Conservation (phyloP, 2,113 vertebrate genomes). For the Semicossyphus pulcher region DNA sequence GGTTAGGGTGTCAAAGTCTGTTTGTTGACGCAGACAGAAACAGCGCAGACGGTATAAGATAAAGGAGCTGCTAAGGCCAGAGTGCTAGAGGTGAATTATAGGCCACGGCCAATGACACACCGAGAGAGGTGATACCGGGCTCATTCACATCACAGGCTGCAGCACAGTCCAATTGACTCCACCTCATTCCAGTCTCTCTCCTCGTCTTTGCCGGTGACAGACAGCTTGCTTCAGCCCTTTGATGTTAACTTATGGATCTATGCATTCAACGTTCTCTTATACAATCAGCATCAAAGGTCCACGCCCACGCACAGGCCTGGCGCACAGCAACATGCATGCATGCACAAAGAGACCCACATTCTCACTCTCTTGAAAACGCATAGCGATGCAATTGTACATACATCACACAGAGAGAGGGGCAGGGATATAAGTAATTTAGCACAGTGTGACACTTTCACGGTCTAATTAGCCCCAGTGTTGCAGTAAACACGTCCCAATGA, state of each 20-base stretch:
- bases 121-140: constrained; percentile 37
- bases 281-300: constrained; percentile 61
- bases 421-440: constrained; percentile 75
- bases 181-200: not conserved
- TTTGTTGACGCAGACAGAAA: too few species aligned
- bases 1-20: too few species aligned
- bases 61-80: not conserved
- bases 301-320: constrained; percentile 45
- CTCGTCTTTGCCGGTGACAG: not conserved
- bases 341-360: constrained; percentile 27
- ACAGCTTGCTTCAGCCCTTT: constrained; percentile 30
- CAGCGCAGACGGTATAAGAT: too few species aligned
- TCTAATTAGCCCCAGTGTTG: constrained; percentile 77
- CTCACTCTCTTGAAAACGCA: constrained; percentile 20
- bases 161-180: constrained; percentile 20
- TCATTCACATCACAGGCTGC: constrained; percentile 32
- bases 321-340: constrained; percentile 47
- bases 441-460: constrained; percentile 78
- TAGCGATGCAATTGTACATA: not conserved
- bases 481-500: constrained; percentile 78
- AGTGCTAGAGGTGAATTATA: constrained; percentile 30
- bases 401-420: constrained; percentile 40
- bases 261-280: constrained; percentile 61
- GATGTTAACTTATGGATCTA: constrained; percentile 50
- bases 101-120: constrained; percentile 33